Percentiles rank a stretch among this genome's conserved stretches.
These are phyloP conservation scores for Malacosoma neustria DNA, from an alignment of 2,888 invertebrate species.

Conservation along the genomic window DNA sequence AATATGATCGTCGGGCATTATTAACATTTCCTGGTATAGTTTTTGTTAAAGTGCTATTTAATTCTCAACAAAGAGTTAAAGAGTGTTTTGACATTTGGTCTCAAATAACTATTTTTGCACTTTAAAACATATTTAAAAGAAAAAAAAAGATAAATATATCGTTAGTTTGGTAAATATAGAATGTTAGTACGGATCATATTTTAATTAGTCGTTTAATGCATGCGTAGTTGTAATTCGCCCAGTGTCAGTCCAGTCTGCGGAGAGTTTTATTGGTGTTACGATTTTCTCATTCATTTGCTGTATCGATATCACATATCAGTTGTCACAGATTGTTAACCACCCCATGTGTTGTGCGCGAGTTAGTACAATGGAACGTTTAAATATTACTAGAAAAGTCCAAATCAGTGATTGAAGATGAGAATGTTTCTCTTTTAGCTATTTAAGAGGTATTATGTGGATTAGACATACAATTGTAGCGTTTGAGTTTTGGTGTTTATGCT, in stretches of 20 bases:
- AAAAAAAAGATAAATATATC: slow-evolving; percentile 54
- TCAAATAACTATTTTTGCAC: slow-evolving; percentile 68
- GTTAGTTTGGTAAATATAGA: slow-evolving; percentile 64
- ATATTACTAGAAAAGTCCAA: no score
- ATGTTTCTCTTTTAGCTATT: no score
- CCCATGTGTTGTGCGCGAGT: no score
- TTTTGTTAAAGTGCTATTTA: slow-evolving; percentile 17
- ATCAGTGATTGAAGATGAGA: no score
- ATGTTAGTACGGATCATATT: slow-evolving; percentile 62
- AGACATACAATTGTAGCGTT: slow-evolving; percentile 29
- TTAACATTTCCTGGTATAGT: slow-evolving; percentile 37
- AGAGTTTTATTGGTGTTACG: slow-evolving; percentile 31
- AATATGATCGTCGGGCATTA: slow-evolving; percentile 47
- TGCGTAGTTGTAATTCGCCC: slow-evolving; percentile 60
- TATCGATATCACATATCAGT: slow-evolving; percentile 43
- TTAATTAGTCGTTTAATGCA: slow-evolving; percentile 68
- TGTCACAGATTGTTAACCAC: no score
- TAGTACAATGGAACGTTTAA: no score
- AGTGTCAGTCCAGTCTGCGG: slow-evolving; percentile 36
- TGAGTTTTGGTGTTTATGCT: no score
- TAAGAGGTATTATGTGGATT: slow-evolving; percentile 24
- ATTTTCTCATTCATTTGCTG: slow-evolving; percentile 37
- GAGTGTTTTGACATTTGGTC: slow-evolving; percentile 49
- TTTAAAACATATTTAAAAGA: slow-evolving; percentile 50
- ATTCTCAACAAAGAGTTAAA: slow-evolving; percentile 28